phyloP scores from a whole-genome alignment of 2,888 invertebrate genomes.

The Volucella zonaria region DNA sequence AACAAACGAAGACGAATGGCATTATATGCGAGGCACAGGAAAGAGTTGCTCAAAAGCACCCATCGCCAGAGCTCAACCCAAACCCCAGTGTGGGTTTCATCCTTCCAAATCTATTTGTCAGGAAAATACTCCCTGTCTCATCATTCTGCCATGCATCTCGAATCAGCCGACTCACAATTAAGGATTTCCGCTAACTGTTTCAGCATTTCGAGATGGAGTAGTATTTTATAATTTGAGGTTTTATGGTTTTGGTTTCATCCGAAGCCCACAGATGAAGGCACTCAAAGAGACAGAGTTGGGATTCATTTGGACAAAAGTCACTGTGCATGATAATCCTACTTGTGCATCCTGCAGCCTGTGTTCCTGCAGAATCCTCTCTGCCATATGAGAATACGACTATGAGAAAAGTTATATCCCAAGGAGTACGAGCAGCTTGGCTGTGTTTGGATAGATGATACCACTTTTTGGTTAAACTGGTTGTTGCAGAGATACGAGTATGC shows the following conservation, averaged over 20 bases:
- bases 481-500: neutral
- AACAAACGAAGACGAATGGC: constrained; percentile 36
- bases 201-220: constrained; percentile 26
- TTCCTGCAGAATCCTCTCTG: no score
- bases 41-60: neutral
- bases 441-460: constrained; percentile 35
- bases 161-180: constrained; percentile 40
- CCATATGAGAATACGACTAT: neutral
- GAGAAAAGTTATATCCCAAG: constrained; percentile 56
- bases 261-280: neutral
- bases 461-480: constrained; percentile 59
- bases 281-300: no score
- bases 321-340: no score
- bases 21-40: constrained; percentile 7
- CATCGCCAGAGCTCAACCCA: no score
- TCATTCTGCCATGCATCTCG: constrained; percentile 3
- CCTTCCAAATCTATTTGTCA: constrained; percentile 39
- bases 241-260: constrained; percentile 38
- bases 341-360: no score
- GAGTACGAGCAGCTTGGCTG: constrained; percentile 1
- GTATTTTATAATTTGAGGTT: constrained; percentile 69
- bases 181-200: constrained; percentile 11
- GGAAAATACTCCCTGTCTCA: constrained; percentile 3
- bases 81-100: constrained; percentile 3
- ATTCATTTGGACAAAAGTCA: no score